Percentiles rank a stretch among this genome's conserved stretches.
These are phyloP conservation scores for Cricetomys ansorgei DNA, from an alignment of 2,113 vertebrate species.

Conservation along the genomic window DNA sequence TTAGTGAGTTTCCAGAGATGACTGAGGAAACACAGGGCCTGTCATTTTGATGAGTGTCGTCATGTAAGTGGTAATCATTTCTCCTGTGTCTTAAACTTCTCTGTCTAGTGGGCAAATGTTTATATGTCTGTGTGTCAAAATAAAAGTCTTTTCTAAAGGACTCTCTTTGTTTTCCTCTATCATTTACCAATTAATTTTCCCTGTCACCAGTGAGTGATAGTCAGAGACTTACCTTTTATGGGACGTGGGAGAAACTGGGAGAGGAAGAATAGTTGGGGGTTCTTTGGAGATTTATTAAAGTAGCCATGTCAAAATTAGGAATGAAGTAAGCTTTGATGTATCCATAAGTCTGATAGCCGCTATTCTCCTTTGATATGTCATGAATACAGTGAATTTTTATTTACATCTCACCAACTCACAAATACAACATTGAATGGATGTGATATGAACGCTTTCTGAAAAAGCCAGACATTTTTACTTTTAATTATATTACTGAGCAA, in stretches of 20 bases:
- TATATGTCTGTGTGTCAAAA: slow-evolving; percentile 83
- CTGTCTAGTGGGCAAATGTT: slow-evolving; percentile 71
- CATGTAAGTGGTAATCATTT: slow-evolving; percentile 63
- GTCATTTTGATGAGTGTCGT: slow-evolving; percentile 69
- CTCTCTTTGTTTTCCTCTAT: not conserved
- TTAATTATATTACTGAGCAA: not conserved
- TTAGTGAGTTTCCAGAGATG: slow-evolving; percentile 59
- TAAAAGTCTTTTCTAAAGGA: slow-evolving; percentile 81
- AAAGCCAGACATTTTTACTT: not conserved
- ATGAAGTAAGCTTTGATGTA: not conserved
- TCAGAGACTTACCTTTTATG: not conserved
- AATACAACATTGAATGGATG: not conserved
- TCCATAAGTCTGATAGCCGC: not conserved
- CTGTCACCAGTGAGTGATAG: not conserved
- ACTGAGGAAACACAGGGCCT: slow-evolving; percentile 54
- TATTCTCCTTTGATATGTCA: not conserved
- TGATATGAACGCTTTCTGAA: not conserved
- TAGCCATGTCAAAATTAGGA: slow-evolving; percentile 41
- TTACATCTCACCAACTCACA: not conserved
- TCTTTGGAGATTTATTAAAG: not conserved
- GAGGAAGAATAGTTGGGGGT: not conserved
- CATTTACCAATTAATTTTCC: not conserved
- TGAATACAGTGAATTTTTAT: not conserved
- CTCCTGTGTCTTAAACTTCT: slow-evolving; percentile 73
- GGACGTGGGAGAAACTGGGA: not conserved